Evolutionary conservation across 2,113 vertebrate genomes (phyloP).

Genomic region (Heloderma charlesbogerti): DNA sequence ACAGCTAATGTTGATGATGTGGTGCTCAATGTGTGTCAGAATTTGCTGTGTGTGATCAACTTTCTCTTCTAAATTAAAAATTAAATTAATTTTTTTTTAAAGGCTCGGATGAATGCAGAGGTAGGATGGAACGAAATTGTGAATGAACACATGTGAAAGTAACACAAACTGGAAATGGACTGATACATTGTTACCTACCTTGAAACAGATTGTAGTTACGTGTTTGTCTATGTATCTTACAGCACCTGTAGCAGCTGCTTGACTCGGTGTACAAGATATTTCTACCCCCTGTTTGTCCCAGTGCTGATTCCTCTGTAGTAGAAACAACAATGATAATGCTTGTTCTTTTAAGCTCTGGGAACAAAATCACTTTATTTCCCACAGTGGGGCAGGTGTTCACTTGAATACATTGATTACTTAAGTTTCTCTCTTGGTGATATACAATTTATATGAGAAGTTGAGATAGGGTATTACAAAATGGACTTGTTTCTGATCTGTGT

Average conservation of each 20-base stretch:
- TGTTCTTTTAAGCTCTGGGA: background rate
- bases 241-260: background rate
- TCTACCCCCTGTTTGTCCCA: background rate
- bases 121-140: no score
- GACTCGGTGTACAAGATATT: background rate
- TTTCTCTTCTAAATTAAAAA: no score
- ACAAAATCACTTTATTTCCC: background rate
- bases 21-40: no score
- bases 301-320: background rate
- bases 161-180: background rate
- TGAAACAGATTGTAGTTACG: background rate
- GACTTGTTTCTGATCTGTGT: background rate
- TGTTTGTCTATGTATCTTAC: background rate
- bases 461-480: background rate
- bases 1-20: no score
- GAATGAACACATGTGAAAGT: background rate
- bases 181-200: background rate
- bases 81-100: no score
- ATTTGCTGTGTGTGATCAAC: no score
- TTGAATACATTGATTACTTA: background rate
- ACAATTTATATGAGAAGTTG: background rate
- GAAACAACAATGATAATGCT: background rate
- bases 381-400: background rate
- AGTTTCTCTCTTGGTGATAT: background rate
- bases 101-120: no score